Evolutionary conservation across 2,113 vertebrate species (phyloP).

Genomic region (Petroica traversi): DNA sequence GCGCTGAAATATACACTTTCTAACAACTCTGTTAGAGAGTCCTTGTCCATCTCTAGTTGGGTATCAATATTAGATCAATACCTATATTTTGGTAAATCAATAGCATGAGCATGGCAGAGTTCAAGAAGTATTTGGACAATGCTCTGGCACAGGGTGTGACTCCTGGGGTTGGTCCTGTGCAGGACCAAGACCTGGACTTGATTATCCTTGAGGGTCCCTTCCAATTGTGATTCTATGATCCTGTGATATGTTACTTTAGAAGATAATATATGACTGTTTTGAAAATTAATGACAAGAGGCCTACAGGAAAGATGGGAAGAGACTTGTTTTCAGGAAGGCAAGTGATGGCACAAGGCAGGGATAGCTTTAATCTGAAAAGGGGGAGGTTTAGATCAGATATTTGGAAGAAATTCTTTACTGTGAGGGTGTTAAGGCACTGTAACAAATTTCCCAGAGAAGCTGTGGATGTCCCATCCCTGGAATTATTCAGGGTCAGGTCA

Average conservation of each 20-base stretch:
- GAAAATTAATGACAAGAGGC: neutral
- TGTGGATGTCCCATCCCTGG: rapidly evolving
- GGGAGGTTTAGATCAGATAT: neutral
- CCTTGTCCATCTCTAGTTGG: no score
- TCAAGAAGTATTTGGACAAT: rapidly evolving
- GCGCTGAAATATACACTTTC: no score
- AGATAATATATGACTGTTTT: neutral
- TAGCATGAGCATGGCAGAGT: neutral
- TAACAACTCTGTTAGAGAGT: no score
- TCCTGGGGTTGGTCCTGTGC: rapidly evolving
- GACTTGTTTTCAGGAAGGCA: neutral
- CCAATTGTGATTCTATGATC: neutral
- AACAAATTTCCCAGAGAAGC: neutral
- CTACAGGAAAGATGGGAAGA: neutral
- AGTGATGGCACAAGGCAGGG: neutral
- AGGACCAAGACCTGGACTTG: no score
- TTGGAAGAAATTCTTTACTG: neutral
- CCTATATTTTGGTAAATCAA: no score
- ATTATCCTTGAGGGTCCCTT: neutral
- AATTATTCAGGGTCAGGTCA: neutral
- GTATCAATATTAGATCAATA: no score
- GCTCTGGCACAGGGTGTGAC: neutral
- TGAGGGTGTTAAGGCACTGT: neutral
- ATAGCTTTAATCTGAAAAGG: neutral
- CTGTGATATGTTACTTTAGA: neutral